Evolutionary conservation across 2,888 invertebrate species (phyloP).

Genomic region (Julus scanicus): DNA sequence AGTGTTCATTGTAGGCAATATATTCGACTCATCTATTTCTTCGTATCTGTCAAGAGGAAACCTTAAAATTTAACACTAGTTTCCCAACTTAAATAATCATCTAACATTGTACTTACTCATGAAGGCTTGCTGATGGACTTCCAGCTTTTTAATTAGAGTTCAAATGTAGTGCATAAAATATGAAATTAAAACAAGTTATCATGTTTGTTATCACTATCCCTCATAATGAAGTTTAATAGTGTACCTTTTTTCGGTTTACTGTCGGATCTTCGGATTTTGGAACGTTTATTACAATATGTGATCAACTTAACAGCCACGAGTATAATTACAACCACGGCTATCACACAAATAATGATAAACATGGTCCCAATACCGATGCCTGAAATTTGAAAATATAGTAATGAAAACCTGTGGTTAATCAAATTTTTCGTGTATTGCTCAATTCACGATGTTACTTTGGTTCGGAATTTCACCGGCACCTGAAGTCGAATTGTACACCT

Average conservation of each 20-base stretch:
- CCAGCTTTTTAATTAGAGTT: neutral
- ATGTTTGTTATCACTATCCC: neutral
- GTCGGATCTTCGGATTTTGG: neutral
- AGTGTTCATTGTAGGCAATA: neutral
- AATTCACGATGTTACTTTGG: neutral
- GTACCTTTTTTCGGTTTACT: neutral
- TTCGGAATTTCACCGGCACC: neutral
- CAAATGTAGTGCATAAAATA: neutral
- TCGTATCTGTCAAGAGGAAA: neutral
- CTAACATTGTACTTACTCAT: neutral
- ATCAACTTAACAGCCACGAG: neutral
- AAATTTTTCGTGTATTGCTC: neutral
- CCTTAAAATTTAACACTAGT: neutral
- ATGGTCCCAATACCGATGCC: neutral
- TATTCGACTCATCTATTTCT: neutral
- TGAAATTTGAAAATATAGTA: neutral
- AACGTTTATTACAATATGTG: neutral
- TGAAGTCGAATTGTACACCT: neutral
- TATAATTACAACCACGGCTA: neutral
- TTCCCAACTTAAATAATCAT: neutral
- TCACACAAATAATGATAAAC: conserved; percentile 7
- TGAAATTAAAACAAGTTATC: too few relatives aligned
- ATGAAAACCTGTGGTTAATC: neutral
- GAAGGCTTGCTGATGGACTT: neutral
- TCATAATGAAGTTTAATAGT: neutral